Percentiles rank a stretch among this genome's conserved stretches.
Evolutionary conservation across 2,797 vertebrate species (phyloP).

Genomic region (Antennarius maculatus): DNA sequence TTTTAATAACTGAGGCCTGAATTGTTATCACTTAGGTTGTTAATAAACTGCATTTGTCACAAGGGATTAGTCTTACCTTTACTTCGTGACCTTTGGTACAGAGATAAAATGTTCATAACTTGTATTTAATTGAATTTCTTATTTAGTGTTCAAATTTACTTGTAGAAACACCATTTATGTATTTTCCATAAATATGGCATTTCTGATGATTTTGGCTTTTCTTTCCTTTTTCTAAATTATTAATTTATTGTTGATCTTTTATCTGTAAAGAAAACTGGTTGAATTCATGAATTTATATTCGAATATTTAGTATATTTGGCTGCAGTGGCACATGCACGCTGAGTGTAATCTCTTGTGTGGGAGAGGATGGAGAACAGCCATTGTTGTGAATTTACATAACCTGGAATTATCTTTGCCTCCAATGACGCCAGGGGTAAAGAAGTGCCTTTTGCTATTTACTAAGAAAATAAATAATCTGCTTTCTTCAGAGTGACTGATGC

Average conservation of each 20-base stretch:
- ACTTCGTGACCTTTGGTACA: no score
- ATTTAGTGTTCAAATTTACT: no score
- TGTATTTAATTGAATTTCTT: background rate
- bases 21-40: constrained; percentile 3
- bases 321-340: constrained; percentile 24
- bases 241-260: background rate
- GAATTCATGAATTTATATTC: constrained; percentile 1
- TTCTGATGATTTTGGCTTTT: background rate
- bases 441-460: constrained; percentile 47
- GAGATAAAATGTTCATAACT: no score
- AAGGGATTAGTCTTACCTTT: no score
- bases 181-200: background rate
- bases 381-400: constrained; percentile 61
- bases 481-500: constrained; percentile 16
- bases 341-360: constrained; percentile 42
- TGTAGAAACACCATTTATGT: background rate
- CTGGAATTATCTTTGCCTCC: constrained; percentile 50
- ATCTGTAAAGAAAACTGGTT: background rate
- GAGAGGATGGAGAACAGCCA: constrained; percentile 49
- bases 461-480: constrained; percentile 24
- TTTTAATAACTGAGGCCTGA: background rate
- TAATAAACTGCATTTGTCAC: no score
- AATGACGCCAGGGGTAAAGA: constrained; percentile 54
- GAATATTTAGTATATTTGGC: constrained; percentile 10
- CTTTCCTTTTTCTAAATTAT: background rate